phyloP scores from a whole-genome alignment of 2,113 vertebrate genomes.

The Vulpes lagopus region DNA sequence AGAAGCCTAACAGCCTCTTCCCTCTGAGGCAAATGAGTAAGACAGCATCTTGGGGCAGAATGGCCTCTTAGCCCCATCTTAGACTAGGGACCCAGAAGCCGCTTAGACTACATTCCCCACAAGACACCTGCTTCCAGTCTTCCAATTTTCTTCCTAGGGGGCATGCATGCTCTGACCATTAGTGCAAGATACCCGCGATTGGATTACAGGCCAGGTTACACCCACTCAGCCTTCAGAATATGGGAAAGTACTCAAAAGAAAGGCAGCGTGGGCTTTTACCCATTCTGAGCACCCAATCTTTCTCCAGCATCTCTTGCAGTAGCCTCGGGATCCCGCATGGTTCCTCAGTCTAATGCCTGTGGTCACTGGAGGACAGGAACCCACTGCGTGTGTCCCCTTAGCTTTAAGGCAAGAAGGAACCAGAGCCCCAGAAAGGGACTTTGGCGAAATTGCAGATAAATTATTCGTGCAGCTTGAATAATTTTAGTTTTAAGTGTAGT shows the following conservation, averaged over 20 bases:
- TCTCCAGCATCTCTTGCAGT: background rate
- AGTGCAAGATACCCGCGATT: accelerated
- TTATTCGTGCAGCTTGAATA: background rate
- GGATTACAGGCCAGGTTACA: too few relatives aligned
- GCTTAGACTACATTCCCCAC: background rate
- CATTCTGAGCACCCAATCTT: background rate
- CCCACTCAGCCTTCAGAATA: background rate
- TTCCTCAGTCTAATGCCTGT: background rate
- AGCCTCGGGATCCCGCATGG: background rate
- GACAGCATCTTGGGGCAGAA: background rate
- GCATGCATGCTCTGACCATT: accelerated
- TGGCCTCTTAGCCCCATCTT: background rate
- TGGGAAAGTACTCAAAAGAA: background rate
- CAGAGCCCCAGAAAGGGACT: background rate
- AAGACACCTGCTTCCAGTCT: background rate
- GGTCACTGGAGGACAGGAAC: background rate
- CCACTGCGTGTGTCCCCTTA: accelerated
- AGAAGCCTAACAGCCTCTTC: background rate
- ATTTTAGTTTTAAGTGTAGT: constrained; percentile 19
- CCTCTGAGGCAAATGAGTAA: background rate
- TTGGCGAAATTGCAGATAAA: background rate
- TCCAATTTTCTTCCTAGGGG: background rate
- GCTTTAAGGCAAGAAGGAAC: background rate
- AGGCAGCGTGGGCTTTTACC: background rate
- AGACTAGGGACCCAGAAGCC: too few relatives aligned